These are phyloP conservation scores for Stegana nigrithorax DNA, from an alignment of 2,888 invertebrate genomes.

Conservation along the genomic window DNA sequence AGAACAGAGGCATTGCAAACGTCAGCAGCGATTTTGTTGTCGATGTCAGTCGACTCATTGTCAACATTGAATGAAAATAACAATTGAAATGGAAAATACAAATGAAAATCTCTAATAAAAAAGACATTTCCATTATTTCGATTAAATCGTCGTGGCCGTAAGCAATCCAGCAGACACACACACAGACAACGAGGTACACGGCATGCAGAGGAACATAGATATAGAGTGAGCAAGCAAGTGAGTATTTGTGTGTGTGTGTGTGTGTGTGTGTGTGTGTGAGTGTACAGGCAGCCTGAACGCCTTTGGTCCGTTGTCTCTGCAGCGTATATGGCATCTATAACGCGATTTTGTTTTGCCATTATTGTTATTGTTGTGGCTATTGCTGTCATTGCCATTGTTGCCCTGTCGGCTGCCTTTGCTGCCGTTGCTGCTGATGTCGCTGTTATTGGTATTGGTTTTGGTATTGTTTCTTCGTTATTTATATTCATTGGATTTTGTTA, in stretches of 20 bases:
- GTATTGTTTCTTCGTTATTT: constrained; percentile 27
- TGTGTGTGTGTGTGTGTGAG: neutral
- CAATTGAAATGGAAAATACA: constrained; percentile 53
- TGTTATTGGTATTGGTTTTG: neutral
- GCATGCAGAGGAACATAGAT: neutral
- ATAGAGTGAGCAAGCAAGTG: neutral
- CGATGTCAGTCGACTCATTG: neutral
- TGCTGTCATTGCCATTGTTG: neutral
- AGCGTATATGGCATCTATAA: neutral
- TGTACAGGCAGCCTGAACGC: neutral
- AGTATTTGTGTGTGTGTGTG: neutral
- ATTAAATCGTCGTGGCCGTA: constrained; percentile 49
- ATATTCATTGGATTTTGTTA: constrained; percentile 49
- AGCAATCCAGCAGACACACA: neutral
- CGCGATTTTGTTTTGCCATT: neutral
- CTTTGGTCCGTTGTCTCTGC: too few relatives aligned
- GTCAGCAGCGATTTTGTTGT: neutral
- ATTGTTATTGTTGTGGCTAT: neutral
- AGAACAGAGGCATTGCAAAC: too few relatives aligned
- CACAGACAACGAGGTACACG: neutral
- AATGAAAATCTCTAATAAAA: constrained; percentile 56
- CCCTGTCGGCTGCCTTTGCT: neutral
- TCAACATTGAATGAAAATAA: constrained; percentile 30
- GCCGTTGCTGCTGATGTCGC: neutral
- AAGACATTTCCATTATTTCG: constrained; percentile 60